phyloP scores from a whole-genome alignment of 53 echinoderm and acorn worm genomes.

The Luidia sarsii region DNA sequence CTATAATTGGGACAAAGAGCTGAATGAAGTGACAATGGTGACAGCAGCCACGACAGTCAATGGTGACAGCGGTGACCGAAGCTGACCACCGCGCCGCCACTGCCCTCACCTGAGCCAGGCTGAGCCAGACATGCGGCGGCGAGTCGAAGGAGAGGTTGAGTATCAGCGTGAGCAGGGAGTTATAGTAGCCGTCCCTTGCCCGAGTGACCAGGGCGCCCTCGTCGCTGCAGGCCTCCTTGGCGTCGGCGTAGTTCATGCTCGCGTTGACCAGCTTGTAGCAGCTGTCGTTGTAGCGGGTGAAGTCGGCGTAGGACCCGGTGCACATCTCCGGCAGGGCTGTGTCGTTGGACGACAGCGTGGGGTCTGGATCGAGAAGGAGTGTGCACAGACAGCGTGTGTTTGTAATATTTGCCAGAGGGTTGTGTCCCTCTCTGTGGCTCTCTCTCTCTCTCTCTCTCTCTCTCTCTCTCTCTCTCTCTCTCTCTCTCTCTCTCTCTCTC shows the following conservation, averaged over 20 bases:
- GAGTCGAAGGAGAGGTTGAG: neutral
- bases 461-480: too few relatives aligned
- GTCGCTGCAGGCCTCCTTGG: slow-evolving; percentile 37
- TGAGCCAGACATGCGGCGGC: neutral
- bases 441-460: too few relatives aligned
- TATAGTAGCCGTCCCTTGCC: slow-evolving; percentile 22
- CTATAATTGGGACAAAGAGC: too few relatives aligned
- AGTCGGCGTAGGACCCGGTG: slow-evolving; percentile 50
- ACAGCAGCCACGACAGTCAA: too few relatives aligned
- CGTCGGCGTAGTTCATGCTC: slow-evolving; percentile 45
- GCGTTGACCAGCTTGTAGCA: slow-evolving; percentile 65
- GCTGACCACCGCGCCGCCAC: too few relatives aligned
- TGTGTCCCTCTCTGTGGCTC: too few relatives aligned
- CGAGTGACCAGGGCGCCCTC: slow-evolving; percentile 4
- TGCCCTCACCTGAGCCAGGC: neutral
- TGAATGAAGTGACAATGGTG: too few relatives aligned
- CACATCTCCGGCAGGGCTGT: slow-evolving; percentile 27
- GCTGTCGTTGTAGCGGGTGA: slow-evolving; percentile 54
- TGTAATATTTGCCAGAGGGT: neutral
- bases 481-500: too few relatives aligned
- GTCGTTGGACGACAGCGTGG: neutral
- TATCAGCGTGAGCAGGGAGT: slow-evolving; percentile 10
- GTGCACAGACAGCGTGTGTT: neutral
- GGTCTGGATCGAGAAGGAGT: neutral
- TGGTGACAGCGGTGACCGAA: too few relatives aligned